These are phyloP conservation scores for Gryon sp. DNA, from an alignment of 1,140 invertebrate species.

Conservation along the genomic window DNA sequence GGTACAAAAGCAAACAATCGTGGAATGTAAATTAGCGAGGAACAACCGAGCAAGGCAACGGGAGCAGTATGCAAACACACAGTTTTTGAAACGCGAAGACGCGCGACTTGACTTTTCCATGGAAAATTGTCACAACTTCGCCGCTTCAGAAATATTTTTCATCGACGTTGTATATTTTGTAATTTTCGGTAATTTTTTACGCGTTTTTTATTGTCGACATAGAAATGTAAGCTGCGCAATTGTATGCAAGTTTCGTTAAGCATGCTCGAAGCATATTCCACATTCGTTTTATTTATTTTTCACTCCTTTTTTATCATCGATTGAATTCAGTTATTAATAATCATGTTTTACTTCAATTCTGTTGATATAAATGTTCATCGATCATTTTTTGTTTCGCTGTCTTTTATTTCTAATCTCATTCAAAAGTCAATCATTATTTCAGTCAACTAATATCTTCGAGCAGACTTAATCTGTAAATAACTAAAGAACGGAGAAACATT, in stretches of 20 bases:
- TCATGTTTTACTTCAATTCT: too few species aligned
- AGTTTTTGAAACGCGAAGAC: conserved; percentile 50
- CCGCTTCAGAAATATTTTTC: conserved; percentile 59
- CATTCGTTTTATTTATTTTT: too few species aligned
- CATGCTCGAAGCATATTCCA: conserved; percentile 19
- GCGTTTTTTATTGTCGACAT: conserved; percentile 62
- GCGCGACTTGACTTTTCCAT: conserved; percentile 41
- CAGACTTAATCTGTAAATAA: conserved; percentile 55
- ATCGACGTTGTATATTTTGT: conserved; percentile 63
- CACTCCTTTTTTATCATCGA: too few species aligned
- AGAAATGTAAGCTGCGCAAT: conserved; percentile 53
- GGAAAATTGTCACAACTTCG: conserved; percentile 52
- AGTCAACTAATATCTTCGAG: conserved; percentile 14
- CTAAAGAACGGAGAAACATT: conserved; percentile 29
- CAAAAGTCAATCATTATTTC: background rate
- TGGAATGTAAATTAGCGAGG: conserved; percentile 62
- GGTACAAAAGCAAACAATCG: conserved; percentile 71
- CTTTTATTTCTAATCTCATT: too few species aligned
- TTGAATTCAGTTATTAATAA: too few species aligned
- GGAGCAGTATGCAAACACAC: conserved; percentile 55
- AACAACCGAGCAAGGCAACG: conserved; percentile 17
- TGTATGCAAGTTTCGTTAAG: conserved; percentile 48
- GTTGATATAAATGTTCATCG: too few species aligned
- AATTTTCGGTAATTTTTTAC: conserved; percentile 63
- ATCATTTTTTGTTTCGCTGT: too few species aligned